Percentiles rank a stretch among this genome's conserved stretches.
phyloP scores from a whole-genome alignment of 1,140 invertebrate species.

The Eulimnadia texana region DNA sequence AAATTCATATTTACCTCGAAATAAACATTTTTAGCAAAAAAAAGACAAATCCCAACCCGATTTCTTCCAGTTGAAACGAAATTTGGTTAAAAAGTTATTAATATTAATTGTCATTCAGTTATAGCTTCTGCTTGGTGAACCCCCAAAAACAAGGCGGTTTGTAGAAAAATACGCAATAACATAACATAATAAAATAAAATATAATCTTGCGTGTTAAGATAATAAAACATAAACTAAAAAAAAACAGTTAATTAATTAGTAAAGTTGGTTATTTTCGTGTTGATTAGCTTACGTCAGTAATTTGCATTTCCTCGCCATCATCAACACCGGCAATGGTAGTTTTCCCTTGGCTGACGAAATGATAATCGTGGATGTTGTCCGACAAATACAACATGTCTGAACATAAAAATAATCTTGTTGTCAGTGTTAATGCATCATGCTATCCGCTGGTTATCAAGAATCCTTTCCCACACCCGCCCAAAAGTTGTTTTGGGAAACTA shows the following conservation, averaged over 20 bases:
- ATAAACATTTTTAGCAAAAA: too few relatives aligned
- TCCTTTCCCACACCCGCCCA: neutral
- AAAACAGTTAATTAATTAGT: too few relatives aligned
- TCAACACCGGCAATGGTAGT: conserved; percentile 89
- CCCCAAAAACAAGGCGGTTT: neutral
- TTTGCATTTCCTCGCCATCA: conserved; percentile 83
- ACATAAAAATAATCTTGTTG: conserved; percentile 1
- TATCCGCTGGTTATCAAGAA: neutral
- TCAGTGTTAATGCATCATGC: too few relatives aligned
- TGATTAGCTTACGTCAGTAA: conserved; percentile 76
- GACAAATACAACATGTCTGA: conserved; percentile 68
- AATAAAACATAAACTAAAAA: too few relatives aligned
- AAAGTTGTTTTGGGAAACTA: too few relatives aligned
- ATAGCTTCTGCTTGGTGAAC: neutral
- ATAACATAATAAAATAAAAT: too few relatives aligned
- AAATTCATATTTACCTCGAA: too few relatives aligned
- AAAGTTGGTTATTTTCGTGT: neutral
- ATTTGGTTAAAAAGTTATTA: too few relatives aligned
- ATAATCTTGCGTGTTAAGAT: too few relatives aligned
- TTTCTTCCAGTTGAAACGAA: neutral
- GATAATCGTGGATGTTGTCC: conserved; percentile 75
- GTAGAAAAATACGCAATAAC: neutral
- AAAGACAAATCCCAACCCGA: too few relatives aligned
- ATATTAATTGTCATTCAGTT: neutral
- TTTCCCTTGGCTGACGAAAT: conserved; percentile 93